Percentiles rank a stretch among this genome's conserved stretches.
phyloP scores from a whole-genome alignment of 2,113 vertebrate genomes.

The Lepus timidus region DNA sequence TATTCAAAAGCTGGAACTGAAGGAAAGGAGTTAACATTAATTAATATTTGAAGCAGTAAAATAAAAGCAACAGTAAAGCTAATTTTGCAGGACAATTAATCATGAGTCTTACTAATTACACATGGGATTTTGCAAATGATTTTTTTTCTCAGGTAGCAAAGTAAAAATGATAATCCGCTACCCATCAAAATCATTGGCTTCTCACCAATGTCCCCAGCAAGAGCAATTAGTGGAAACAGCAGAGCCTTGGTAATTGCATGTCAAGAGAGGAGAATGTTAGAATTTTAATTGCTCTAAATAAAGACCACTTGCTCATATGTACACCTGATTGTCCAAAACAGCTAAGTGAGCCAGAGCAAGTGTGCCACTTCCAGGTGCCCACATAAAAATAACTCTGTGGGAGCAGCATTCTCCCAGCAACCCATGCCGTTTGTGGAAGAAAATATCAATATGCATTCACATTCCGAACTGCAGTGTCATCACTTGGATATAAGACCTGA shows the following conservation, averaged over 20 bases:
- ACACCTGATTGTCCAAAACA: slow-evolving; percentile 93
- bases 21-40: slow-evolving; percentile 99
- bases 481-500: slow-evolving; percentile 86
- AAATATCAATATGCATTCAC: slow-evolving; percentile 90
- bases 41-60: slow-evolving; percentile 99
- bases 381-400: slow-evolving; percentile 92
- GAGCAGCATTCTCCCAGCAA: slow-evolving; percentile 82
- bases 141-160: slow-evolving; percentile 97
- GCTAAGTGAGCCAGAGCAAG: slow-evolving; percentile 89
- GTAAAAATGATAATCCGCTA: slow-evolving; percentile 97
- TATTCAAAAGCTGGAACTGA: slow-evolving; percentile 96
- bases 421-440: slow-evolving; percentile 84
- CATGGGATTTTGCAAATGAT: slow-evolving; percentile 99
- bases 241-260: slow-evolving; percentile 96
- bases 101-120: slow-evolving; percentile 99
- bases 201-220: slow-evolving; percentile 97
- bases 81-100: slow-evolving; percentile 99
- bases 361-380: slow-evolving; percentile 93
- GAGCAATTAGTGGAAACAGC: slow-evolving; percentile 98
- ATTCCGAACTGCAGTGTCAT: slow-evolving; percentile 91
- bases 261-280: slow-evolving; percentile 94
- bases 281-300: slow-evolving; percentile 97
- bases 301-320: slow-evolving; percentile 92
- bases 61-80: slow-evolving; percentile 99
- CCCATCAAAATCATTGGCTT: slow-evolving; percentile 98